phyloP scores from a whole-genome alignment of 1,140 invertebrate species.

The Adelges cooleyi region DNA sequence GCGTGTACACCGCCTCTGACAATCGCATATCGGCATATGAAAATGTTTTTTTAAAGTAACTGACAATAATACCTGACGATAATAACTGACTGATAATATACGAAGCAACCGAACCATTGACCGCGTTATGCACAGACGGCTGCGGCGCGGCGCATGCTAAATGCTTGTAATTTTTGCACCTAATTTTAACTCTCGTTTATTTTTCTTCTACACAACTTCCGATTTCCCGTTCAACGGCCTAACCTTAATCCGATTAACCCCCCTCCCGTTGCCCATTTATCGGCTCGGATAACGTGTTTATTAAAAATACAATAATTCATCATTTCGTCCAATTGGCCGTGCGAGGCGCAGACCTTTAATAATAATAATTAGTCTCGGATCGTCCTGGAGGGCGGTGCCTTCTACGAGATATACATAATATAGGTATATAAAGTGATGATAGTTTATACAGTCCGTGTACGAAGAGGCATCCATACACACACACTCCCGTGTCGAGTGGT shows the following conservation, averaged over 20 bases:
- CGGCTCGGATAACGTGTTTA: conserved; percentile 9
- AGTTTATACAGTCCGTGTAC: no score
- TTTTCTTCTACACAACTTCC: not conserved
- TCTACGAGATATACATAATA: no score
- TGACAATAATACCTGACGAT: conserved; percentile 3
- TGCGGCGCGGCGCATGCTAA: not conserved
- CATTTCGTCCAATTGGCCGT: conserved; percentile 3
- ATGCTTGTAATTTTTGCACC: conserved; percentile 3
- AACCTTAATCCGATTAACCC: not conserved
- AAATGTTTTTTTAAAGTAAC: not conserved
- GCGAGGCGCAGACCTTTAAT: no score
- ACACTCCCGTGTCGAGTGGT: not conserved
- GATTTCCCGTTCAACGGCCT: not conserved
- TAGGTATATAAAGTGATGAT: no score
- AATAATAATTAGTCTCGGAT: conserved; percentile 14
- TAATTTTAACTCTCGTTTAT: not conserved
- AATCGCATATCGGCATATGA: conserved; percentile 5
- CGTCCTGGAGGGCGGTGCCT: not conserved
- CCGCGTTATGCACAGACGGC: conserved; percentile 5
- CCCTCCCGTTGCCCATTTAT: no score
- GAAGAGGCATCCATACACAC: not conserved
- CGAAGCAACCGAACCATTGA: conserved; percentile 10
- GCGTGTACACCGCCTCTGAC: no score
- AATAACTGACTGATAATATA: no score
- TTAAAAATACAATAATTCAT: conserved; percentile 11